phyloP scores from a whole-genome alignment of 1,140 invertebrate genomes.

The honey bee (Apis mellifera) region Amel_HAv3.1 CM009943.2:10646501-10647000 shows the following conservation, averaged over 20 bases:
- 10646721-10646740: conserved; percentile 35
- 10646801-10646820: conserved; percentile 25
- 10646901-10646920: neutral
- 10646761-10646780: neutral
- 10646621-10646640: too few relatives aligned
- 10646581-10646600: too few relatives aligned
- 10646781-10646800: neutral
- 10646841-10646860: conserved; percentile 15
- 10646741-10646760: neutral
- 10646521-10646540: too few relatives aligned
- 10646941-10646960: neutral
- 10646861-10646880: neutral
- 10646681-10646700: neutral
- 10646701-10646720: neutral
- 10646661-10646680: too few relatives aligned
- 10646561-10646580: too few relatives aligned
- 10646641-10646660: too few relatives aligned
- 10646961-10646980: conserved; percentile 9
- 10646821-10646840: neutral
- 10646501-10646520: too few relatives aligned
- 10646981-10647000: neutral
- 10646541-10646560: too few relatives aligned
- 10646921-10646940: neutral
- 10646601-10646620: too few relatives aligned
- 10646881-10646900: neutral